Evolutionary conservation across 2,113 vertebrate genomes (phyloP), one percentile per base, ranked within the genome.

Genomic region (Pyxicephalus adspersus): DNA sequence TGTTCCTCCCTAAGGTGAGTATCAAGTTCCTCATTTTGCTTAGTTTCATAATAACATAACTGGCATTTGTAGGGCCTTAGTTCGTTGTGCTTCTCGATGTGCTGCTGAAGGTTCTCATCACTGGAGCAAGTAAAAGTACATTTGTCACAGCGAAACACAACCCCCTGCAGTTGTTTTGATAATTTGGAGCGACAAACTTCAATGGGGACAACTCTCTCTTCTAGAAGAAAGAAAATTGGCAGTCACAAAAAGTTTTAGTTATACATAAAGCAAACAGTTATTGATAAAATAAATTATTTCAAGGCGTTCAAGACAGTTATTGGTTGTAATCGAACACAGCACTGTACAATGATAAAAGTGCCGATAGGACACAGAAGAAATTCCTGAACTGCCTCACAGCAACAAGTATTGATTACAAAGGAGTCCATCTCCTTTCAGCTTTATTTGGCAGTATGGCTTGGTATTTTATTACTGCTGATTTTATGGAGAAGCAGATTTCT

Each of bases 41-140:
- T 95, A 93, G 95, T 95, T 94, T 99, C 96, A 38, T 95, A 98
- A 89, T 97, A 98, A 91, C 98, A 99, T 86, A 99, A 95, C 87
- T 97, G 96, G 89, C 98, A 99, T 88, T 97, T 96, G 90, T 98
- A 99, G 68, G 97, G 97, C 90, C 94, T 97, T 83, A 96, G 90
- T 89, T 97, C 95, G 80, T 94, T 94, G 88, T 99, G 97, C 92
- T 98, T 98, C 88, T 95, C 95, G 87, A 98, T 93, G 92, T 99
- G 98, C 73, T 95, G 95, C 92, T 98, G 96, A 86, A 99, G 92
- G 84, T 91, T 94, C 88, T 96, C 95, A 61, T 97, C 96, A 67
- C 94, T 98, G 88, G 97, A 99, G 92, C 98, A 98, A 83, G 96
- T 98, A 90, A 99, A 99, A 84, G 98, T 98, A 91, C 98, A 99